These are phyloP conservation scores for Dermatophagoides farinae DNA, from an alignment of 1,140 invertebrate genomes.

Conservation along the genomic window DNA sequence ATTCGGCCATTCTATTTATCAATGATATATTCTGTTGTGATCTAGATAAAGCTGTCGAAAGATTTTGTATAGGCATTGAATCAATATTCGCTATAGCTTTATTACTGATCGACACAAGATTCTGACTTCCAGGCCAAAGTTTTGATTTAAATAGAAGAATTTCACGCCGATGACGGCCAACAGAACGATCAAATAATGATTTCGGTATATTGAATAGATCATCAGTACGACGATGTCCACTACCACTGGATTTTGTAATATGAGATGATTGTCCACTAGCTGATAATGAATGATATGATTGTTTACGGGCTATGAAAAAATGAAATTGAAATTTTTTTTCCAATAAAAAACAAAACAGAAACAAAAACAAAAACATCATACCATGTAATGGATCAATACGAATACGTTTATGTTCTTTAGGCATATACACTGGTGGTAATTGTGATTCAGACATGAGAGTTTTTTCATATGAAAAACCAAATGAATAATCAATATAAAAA, in stretches of 20 bases:
- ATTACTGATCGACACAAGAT: constrained; percentile 7
- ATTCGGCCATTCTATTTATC: constrained; percentile 40
- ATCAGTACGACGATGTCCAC: constrained; percentile 37
- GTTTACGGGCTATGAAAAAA: not conserved
- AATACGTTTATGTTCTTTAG: constrained; percentile 51
- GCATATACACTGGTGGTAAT: constrained; percentile 61
- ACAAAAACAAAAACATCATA: constrained; percentile 5
- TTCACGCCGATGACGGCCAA: constrained; percentile 53
- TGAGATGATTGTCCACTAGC: not conserved
- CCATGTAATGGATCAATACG: constrained; percentile 36
- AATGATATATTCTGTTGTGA: constrained; percentile 21
- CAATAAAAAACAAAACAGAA: not conserved
- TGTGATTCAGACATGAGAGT: constrained; percentile 57
- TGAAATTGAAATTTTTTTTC: not conserved
- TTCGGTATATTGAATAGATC: constrained; percentile 54
- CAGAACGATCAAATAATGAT: constrained; percentile 65
- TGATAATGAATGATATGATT: not conserved
- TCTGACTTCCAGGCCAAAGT: constrained; percentile 26
- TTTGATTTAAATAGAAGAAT: constrained; percentile 47
- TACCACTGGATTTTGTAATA: constrained; percentile 23
- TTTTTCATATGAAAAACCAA: constrained; percentile 63
- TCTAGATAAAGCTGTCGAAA: not conserved
- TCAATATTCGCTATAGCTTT: not conserved
- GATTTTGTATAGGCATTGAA: not conserved
- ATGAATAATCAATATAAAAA: constrained; percentile 64